Base-by-base conservation (phyloP, 37 sponge, comb jelly and placozoan species). In the Ianthella basta region DNA sequence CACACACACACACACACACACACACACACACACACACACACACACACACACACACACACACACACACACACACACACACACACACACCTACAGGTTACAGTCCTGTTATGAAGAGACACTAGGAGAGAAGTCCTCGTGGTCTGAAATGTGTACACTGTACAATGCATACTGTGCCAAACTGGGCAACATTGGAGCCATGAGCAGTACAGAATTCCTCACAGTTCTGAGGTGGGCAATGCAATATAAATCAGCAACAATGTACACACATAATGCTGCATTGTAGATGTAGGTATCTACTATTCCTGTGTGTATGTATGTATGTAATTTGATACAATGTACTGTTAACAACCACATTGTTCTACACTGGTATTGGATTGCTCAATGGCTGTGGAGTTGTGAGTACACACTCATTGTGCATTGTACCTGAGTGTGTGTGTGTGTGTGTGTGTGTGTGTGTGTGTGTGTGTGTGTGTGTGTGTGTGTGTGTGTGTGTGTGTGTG, bases 391-490 rank as follows among this genome's bases (percentile, higher is more conserved):
- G 18, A 3, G 39, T 23, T 40, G 79, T 40, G 79, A 1, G 55
- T 18, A 3, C 8, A 13, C 55, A 8, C 38, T 50, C n/a, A 13
- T 39, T 3, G 10, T 1, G 12, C 1, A 21, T 3, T 77, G 79
- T 77, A 8, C 38, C 12, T 77, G 79, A 39, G 79, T 77, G 79
- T 77, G 79, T 77, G 79, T 8, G 53, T 40, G 53, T 8, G 55
- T 40, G 79, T 8, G 55, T 77, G 79, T 40, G 53, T 77, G 79
- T 77, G 79, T 77, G 79, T 77, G 79, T 77, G 79, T 77, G 79
- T 77, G 79, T 77, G 79, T 77, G 79, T 77, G 79, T 77, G 79
- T 77, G 79, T 77, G 79, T 77, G 79, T 77, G 79, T 77, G 79
- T 77, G 79, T 77, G 79, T 77, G 79, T 77, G 41, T 35, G 79